Percentiles rank a stretch among this genome's conserved stretches.
These are phyloP conservation scores for Oxygymnocypris stewartii DNA, from an alignment of 2,113 vertebrate genomes.

Conservation along the genomic window DNA sequence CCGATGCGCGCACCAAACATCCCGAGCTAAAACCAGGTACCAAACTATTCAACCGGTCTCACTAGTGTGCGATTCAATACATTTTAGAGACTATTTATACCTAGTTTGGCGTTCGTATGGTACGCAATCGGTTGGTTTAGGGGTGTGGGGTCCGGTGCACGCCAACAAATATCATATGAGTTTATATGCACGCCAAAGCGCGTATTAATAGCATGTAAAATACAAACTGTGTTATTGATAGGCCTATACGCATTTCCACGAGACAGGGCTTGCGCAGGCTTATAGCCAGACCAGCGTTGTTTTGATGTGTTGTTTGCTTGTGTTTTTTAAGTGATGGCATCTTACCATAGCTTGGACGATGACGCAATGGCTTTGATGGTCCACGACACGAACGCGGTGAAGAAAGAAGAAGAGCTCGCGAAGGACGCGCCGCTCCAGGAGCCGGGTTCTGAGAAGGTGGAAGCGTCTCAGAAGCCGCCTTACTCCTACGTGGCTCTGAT, in stretches of 20 bases:
- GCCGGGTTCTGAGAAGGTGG: conserved; percentile 77
- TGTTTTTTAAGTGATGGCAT: conserved; percentile 76
- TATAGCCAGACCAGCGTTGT: not conserved
- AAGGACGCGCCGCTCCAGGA: conserved; percentile 73
- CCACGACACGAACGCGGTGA: conserved; percentile 68
- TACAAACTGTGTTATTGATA: too few relatives aligned
- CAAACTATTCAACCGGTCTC: too few relatives aligned
- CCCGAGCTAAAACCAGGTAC: conserved; percentile 23
- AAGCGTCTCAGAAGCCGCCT: conserved; percentile 85
- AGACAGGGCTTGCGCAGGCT: too few relatives aligned
- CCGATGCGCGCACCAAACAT: conserved; percentile 5
- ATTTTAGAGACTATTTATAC: too few relatives aligned
- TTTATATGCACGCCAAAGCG: too few relatives aligned
- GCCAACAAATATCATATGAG: too few relatives aligned
- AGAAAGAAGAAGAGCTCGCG: conserved; percentile 69
- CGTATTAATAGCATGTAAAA: too few relatives aligned
- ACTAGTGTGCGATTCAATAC: too few relatives aligned
- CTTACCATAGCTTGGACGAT: conserved; percentile 78
- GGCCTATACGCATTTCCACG: too few relatives aligned
- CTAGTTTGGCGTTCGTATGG: too few relatives aligned
- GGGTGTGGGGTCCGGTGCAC: too few relatives aligned
- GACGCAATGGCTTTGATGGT: conserved; percentile 74
- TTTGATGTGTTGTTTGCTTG: conserved; percentile 50
- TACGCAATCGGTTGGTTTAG: too few relatives aligned
- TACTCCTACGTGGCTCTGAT: conserved; percentile 89